Conservation (phyloP, 2,113 vertebrate genomes). For the Urocolius indicus region DNA sequence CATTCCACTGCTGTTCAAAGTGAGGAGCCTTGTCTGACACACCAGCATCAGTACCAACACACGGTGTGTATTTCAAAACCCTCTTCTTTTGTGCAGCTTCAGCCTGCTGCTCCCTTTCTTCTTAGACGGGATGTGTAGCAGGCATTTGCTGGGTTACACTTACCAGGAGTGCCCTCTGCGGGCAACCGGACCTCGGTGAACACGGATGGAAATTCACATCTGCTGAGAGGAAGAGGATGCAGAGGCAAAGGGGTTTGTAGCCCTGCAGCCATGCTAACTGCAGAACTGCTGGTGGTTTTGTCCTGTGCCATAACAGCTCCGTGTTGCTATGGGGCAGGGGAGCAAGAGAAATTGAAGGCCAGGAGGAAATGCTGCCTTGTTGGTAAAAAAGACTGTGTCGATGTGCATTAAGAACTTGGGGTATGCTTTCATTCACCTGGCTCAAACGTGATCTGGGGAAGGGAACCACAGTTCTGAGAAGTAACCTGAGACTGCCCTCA, state of each 20-base stretch:
- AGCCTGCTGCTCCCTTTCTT: not conserved
- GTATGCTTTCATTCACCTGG: fast-evolving
- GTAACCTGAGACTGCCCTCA: not conserved
- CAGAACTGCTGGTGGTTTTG: not conserved
- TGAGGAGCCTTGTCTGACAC: not conserved
- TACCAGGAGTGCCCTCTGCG: slow-evolving; percentile 39
- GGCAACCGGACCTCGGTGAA: not conserved
- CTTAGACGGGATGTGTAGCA: not conserved
- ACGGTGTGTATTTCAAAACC: not conserved
- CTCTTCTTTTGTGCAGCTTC: not conserved
- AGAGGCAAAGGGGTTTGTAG: fast-evolving
- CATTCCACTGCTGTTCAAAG: fast-evolving
- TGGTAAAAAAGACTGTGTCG: not conserved
- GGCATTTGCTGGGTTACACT: not conserved
- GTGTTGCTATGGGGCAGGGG: not conserved
- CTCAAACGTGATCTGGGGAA: not conserved
- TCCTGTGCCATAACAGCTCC: fast-evolving
- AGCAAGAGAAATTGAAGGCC: not conserved
- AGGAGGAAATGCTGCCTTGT: not conserved
- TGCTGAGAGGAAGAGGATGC: fast-evolving
- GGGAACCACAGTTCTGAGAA: not conserved
- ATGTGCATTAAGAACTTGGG: not conserved
- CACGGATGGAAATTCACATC: not conserved
- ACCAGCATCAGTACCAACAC: fast-evolving
- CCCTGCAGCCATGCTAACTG: fast-evolving